Base-by-base conservation (phyloP, 2,113 vertebrate species). In the Gavia stellata region DNA sequence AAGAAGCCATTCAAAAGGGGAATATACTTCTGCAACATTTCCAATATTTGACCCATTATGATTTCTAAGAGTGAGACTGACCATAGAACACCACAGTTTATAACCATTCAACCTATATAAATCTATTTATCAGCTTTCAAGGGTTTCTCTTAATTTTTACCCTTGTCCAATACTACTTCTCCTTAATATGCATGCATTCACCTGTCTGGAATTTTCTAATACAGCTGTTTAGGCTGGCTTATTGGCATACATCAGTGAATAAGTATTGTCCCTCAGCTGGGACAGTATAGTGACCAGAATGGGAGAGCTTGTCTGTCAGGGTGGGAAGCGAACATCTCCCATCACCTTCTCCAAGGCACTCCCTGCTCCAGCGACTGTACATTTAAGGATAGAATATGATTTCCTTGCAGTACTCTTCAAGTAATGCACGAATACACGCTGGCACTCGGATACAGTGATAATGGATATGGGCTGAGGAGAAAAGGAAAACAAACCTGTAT, bases 401-500 rank as follows among this genome's bases (percentile, higher is more conserved):
- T 91, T 78, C 7, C 34, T 52, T 67, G 70, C 17, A 4, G 9
- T 16, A 45, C 21, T 58, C 17, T 74, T 40, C 49, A 77, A 49
- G 49, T 34, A 38, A 29, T 1, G 1, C 24, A 49, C 0, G 2
- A 81, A 74, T 36, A 59, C 33, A 13, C 1, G 0, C 26, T 68
- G 52, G 45, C 42, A 47, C 26, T 59, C n/a, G 17, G 50, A 31
- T 34, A 36, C 17, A 86, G 38, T 5, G 19, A 16, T 63, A 70
- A 67, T 14, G 29, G 79, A 73, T 66, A 66, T 0, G 0, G 31
- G 36, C 42, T 44, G 38, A 86, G 40, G 47, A 40, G 74, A 63
- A 90, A 73, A 55, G 55, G 21, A 94, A 88, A 67, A 71, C 72
- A 94, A 86, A 84, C n/a, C 65, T 67, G 50, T 24, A 25, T 1